Evolutionary conservation across 2,888 invertebrate genomes (phyloP).

Genomic region (Tipula vernalis): DNA sequence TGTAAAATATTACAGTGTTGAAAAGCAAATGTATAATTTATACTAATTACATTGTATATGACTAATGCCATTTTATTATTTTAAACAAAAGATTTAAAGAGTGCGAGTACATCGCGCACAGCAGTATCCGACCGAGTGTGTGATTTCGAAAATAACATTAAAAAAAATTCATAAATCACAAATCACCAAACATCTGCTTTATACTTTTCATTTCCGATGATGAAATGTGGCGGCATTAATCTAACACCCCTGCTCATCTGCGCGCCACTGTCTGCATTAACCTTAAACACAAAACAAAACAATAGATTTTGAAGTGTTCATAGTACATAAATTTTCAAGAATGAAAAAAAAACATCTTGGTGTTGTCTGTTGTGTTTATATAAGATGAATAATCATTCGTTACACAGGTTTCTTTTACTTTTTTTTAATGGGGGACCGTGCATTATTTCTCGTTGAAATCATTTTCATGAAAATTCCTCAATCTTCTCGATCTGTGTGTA

Average conservation of each 20-base stretch:
- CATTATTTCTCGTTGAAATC: neutral
- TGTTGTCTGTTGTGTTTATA: neutral
- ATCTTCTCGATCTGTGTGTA: neutral
- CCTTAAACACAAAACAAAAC: neutral
- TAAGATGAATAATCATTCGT: neutral
- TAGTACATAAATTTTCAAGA: neutral
- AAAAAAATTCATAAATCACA: neutral
- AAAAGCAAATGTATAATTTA: neutral
- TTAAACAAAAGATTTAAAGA: neutral
- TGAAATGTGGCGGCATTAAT: neutral
- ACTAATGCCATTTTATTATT: neutral
- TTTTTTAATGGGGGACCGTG: neutral
- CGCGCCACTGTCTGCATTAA: neutral
- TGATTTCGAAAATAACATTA: neutral
- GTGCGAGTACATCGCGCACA: neutral
- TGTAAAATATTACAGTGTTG: neutral
- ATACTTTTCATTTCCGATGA: neutral
- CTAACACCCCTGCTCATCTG: neutral
- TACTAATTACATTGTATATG: neutral
- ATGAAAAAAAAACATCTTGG: neutral
- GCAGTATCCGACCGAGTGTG: neutral
- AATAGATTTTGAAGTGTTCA: neutral
- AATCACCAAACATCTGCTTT: neutral
- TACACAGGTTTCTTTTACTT: neutral
- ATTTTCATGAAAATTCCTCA: neutral